Evolutionary conservation across 2,888 invertebrate species (phyloP).

Genomic region (Augochlorella aurata): DNA sequence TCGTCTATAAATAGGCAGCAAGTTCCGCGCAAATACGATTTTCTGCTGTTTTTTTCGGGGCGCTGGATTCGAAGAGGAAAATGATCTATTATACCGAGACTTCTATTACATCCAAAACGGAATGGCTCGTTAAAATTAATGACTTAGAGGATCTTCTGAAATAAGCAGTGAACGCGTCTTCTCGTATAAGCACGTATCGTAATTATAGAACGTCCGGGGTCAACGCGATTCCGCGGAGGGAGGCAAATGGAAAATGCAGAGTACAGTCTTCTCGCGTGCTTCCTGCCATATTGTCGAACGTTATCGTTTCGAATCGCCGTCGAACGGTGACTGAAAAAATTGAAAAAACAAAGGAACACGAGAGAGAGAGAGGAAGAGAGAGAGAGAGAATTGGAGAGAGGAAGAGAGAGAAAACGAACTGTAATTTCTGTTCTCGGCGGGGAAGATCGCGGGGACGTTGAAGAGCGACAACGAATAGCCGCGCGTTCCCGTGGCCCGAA

Average conservation of each 20-base stretch:
- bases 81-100: too few relatives aligned
- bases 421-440: not conserved
- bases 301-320: constrained; percentile 10
- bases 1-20: too few relatives aligned
- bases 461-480: constrained; percentile 2
- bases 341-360: not conserved
- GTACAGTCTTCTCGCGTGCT: constrained; percentile 9
- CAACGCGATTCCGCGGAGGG: not conserved
- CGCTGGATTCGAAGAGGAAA: too few relatives aligned
- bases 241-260: constrained; percentile 8
- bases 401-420: not conserved
- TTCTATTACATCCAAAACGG: too few relatives aligned
- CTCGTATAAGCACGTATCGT: too few relatives aligned
- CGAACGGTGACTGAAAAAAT: constrained; percentile 5
- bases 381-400: not conserved
- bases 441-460: constrained; percentile 2
- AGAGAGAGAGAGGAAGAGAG: not conserved
- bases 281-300: constrained; percentile 7
- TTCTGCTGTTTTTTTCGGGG: too few relatives aligned
- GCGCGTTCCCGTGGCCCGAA: constrained; percentile 28
- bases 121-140: too few relatives aligned
- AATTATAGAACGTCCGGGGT: not conserved
- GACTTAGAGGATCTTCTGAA: too few relatives aligned
- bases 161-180: too few relatives aligned
- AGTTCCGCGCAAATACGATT: too few relatives aligned